Evolutionary conservation across 1,140 invertebrate species (phyloP), one percentile per base, ranked within the genome.

Genomic region (Armadillidium nasatum): DNA sequence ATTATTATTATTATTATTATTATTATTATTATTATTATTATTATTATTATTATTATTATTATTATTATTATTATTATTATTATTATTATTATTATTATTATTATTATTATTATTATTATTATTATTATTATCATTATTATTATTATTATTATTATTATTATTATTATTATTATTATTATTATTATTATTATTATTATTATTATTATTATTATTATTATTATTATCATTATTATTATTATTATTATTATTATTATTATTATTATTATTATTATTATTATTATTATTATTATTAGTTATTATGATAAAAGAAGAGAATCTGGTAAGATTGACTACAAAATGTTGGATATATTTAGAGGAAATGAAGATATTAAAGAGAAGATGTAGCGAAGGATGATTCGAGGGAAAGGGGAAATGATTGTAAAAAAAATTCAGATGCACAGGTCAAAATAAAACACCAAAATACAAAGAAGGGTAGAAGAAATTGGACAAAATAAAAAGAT

Each of bases 1-100:
- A 60, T 60, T 60, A 60, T 60, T 60, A 60, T 60, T 60, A 60
- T 60, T 60, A 60, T 60, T 60, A 60, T 60, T 60, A 60, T 60
- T 60, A 60, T 60, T 60, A 60, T 60, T 60, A 60, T 60, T 60
- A 60, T 60, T 60, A 60, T 60, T 60, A 60, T 60, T 60, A 60
- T 60, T 60, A 60, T 60, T 60, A 60, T 60, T 60, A 60, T 60
- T 60, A 60, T 60, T 60, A 60, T 60, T 60, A 60, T 60, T 60
- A 60, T 60, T 60, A 60, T 60, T 60, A 60, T 60, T 60, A 3
- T 60, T 60, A 60, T 60, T 3, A 60, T 60, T 60, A 60, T 60
- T 60, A 60, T 60, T 60, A 21, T 60, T 60, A 60, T 60, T 60
- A 60, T 60, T 60, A 60, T 60, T 60, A 60, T 60, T 60, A 21